phyloP scores from a whole-genome alignment of 2,888 invertebrate species.

The Bibio marci region DNA sequence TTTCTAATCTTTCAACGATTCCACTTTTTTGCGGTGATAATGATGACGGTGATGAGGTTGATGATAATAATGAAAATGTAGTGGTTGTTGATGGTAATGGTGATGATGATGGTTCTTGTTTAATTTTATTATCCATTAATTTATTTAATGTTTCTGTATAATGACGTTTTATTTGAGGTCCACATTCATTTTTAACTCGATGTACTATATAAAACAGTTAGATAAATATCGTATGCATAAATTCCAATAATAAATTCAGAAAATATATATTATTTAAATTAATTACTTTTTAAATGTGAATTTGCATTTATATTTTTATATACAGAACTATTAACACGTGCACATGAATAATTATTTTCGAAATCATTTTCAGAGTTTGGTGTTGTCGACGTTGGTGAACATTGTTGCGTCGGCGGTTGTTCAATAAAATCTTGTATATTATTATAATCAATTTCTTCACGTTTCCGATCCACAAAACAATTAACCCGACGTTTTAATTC shows the following conservation, averaged over 20 bases:
- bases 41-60: background rate
- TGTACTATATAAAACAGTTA: conserved; percentile 35
- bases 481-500: conserved; percentile 52
- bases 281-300: conserved; percentile 60
- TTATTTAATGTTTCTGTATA: conserved; percentile 29
- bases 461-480: conserved; percentile 58
- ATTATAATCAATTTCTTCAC: conserved; percentile 51
- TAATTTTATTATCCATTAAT: conserved; percentile 23
- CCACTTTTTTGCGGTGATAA: conserved; percentile 19
- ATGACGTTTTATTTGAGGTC: conserved; percentile 40
- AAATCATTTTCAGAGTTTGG: conserved; percentile 23
- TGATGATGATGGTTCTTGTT: background rate
- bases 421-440: conserved; percentile 60
- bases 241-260: background rate
- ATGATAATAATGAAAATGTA: conserved; percentile 1
- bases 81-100: background rate
- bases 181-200: conserved; percentile 50
- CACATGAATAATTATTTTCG: conserved; percentile 44
- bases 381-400: too few species aligned
- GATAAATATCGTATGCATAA: conserved; percentile 1
- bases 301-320: conserved; percentile 54
- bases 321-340: conserved; percentile 56
- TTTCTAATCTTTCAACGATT: conserved; percentile 49
- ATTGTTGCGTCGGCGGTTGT: conserved; percentile 15
- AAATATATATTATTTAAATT: background rate